phyloP scores from a whole-genome alignment of 2,888 invertebrate genomes.

The Rhorus exstirpatorius region DNA sequence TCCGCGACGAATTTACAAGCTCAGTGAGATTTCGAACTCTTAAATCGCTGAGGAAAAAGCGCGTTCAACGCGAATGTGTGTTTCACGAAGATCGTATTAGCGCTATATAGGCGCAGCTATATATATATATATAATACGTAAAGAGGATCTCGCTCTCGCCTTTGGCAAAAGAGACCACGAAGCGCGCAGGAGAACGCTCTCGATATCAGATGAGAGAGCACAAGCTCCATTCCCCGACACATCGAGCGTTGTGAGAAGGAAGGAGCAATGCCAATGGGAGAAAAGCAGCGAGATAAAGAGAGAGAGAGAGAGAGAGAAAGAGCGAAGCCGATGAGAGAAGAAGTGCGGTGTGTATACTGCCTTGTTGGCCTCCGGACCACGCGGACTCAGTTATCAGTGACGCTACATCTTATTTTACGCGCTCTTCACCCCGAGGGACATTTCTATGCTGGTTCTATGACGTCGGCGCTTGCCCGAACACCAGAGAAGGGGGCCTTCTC shows the following conservation, averaged over 20 bases:
- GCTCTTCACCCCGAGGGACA: slow-evolving; percentile 83
- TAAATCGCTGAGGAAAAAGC: slow-evolving; percentile 17
- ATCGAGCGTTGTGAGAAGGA: slow-evolving; percentile 38
- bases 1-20: slow-evolving; percentile 82
- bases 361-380: slow-evolving; percentile 65
- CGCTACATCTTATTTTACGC: slow-evolving; percentile 86
- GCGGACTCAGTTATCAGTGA: slow-evolving; percentile 82
- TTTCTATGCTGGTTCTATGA: slow-evolving; percentile 85
- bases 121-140: no score
- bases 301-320: slow-evolving; percentile 45
- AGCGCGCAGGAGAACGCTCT: slow-evolving; percentile 42
- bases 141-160: slow-evolving; percentile 46
- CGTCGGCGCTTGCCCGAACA: slow-evolving; percentile 82
- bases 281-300: slow-evolving; percentile 20
- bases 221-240: neutral
- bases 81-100: slow-evolving; percentile 63
- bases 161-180: slow-evolving; percentile 47
- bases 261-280: slow-evolving; percentile 52
- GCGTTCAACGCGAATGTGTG: slow-evolving; percentile 34
- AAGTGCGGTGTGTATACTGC: slow-evolving; percentile 45
- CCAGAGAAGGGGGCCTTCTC: slow-evolving; percentile 76
- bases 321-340: slow-evolving; percentile 68
- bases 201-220: slow-evolving; percentile 63
- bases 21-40: slow-evolving; percentile 53
- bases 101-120: slow-evolving; percentile 33